Conservation (phyloP, 2,113 vertebrate species). For the Mustelus asterias region DNA sequence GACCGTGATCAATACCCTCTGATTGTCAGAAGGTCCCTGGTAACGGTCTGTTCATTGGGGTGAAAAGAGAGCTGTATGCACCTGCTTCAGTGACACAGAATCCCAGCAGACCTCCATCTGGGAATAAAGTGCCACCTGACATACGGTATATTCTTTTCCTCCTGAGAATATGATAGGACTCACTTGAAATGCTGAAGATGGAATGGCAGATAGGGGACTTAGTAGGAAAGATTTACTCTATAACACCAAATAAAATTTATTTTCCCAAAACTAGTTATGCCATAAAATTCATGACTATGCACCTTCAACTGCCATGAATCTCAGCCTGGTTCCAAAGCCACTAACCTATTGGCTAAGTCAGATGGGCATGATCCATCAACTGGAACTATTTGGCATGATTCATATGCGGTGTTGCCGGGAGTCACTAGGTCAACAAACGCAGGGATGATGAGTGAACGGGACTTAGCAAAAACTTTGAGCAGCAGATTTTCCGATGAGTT, state of each 20-base stretch:
- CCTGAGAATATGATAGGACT: background rate
- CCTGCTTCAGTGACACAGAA: background rate
- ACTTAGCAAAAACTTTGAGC: background rate
- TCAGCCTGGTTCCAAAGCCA: background rate
- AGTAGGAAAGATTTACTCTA: background rate
- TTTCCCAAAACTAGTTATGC: background rate
- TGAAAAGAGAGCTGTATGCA: background rate
- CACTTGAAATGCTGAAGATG: background rate
- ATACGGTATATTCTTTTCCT: background rate
- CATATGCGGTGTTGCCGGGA: background rate
- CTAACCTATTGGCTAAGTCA: background rate
- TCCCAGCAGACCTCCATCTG: background rate
- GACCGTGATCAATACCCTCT: background rate
- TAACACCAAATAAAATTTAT: background rate
- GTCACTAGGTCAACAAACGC: background rate
- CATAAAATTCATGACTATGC: background rate
- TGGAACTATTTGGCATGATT: background rate
- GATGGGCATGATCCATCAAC: background rate
- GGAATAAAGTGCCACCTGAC: background rate
- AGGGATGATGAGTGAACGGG: too few relatives aligned
- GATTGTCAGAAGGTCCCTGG: background rate
- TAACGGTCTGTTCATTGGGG: background rate
- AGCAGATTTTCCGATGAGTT: background rate
- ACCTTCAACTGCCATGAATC: background rate
- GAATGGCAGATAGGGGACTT: background rate